Evolutionary conservation across 53 echinoderm and acorn worm genomes (phyloP).

Genomic region (Holothuria scabra): DNA sequence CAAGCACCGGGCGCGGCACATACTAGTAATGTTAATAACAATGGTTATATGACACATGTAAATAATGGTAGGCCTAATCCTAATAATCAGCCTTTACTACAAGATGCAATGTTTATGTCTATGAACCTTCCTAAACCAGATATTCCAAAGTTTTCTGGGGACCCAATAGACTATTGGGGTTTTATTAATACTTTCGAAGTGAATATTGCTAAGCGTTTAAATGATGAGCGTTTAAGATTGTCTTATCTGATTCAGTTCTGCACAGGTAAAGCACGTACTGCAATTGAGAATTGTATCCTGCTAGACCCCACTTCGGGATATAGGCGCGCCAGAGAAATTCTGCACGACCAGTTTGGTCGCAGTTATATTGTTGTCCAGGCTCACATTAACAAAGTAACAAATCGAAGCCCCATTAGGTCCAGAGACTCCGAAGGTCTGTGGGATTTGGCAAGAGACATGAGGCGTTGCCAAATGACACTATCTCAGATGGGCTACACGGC

Average conservation of each 20-base stretch:
- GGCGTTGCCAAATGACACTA: constrained; percentile 68
- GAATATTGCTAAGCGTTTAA: constrained; percentile 45
- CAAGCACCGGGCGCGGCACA: not conserved
- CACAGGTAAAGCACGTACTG: constrained; percentile 54
- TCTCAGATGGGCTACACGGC: constrained; percentile 70
- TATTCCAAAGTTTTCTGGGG: constrained; percentile 59
- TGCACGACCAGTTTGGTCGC: constrained; percentile 73
- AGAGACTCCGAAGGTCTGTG: constrained; percentile 48
- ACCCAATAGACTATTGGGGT: constrained; percentile 73
- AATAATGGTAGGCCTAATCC: constrained; percentile 5
- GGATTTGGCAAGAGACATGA: constrained; percentile 75
- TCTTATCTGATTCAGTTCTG: constrained; percentile 65
- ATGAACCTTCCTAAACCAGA: constrained; percentile 76
- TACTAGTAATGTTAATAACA: not conserved
- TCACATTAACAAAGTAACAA: constrained; percentile 41
- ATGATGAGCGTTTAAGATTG: constrained; percentile 45
- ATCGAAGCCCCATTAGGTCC: constrained; percentile 49
- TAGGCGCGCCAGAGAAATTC: constrained; percentile 36
- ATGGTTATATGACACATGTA: not conserved
- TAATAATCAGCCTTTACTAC: not conserved
- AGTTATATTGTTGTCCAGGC: constrained; percentile 65
- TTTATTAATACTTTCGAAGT: constrained; percentile 69
- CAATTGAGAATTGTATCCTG: constrained; percentile 64
- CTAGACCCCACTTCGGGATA: constrained; percentile 58
- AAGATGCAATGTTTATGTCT: constrained; percentile 55